Evolutionary conservation across 2,113 vertebrate genomes (phyloP), one percentile per base, ranked within the genome.

Genomic region (Ramphastos sulfuratus): DNA sequence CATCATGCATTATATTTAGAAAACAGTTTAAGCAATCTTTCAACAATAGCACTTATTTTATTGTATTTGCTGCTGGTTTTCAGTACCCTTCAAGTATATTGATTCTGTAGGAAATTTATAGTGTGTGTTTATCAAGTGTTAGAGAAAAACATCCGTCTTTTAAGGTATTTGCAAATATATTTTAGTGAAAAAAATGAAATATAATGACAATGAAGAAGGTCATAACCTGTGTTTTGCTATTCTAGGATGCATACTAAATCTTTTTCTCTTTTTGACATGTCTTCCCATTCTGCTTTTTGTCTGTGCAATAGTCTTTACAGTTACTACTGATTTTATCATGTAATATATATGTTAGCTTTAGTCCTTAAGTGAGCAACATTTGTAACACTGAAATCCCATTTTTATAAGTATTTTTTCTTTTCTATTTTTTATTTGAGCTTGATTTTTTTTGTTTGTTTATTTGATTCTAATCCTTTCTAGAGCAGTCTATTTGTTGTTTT

Each of bases 41-140:
- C 33, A 92, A 17, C 66, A 82, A 86, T 88, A 94, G 28, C 31
- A 81, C 25, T 37, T 58, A 35, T 30, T 55, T 78, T 95, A 79
- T 82, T 90, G 54, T 67, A 28, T 95, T 85, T 39, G 10, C 60
- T 69, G 74, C 44, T 87, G 23, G 10, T 96, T 91, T 67, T 94
- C 54, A 23, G 93, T 85, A 42, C 6, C 7, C 11, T 35, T 88
- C 54, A 82, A 33, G 28, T 90, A 58, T 35, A 81, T 82, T 96
- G 76, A 90, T 94, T 94, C 77, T 56, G 72, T 76, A 59, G 56
- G 54, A 87, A 96, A 97, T 94, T 76, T 92, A 79, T 55, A 86
- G 35, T 31, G 12, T 44, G 7, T 52, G 27, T 90, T 92, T 95
- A 52, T 93, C 85, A 93, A 46, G 9, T 85, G 50, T 69, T 87